These are phyloP conservation scores for Porites divaricata DNA, from an alignment of 92 coral and sea anemone genomes.

Conservation along the genomic window DNA sequence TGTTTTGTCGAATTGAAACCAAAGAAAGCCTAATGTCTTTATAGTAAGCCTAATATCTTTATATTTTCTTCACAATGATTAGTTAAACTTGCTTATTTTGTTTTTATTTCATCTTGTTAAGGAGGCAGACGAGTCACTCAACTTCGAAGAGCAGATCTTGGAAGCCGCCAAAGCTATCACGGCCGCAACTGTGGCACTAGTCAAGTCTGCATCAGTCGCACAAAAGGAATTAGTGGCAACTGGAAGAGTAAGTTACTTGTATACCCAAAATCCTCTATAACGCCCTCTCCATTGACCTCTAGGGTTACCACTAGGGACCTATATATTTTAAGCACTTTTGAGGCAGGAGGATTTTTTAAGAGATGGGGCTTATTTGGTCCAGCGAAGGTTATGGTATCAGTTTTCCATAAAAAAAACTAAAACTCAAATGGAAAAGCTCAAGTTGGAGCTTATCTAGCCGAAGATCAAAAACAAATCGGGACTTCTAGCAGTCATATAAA, in stretches of 20 bases:
- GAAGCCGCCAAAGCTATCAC: conserved; percentile 99
- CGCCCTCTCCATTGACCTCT: not conserved
- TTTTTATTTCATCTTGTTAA: conserved; percentile 4
- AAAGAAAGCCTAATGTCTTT: no score
- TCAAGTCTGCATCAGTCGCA: conserved; percentile 96
- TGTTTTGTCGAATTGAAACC: no score
- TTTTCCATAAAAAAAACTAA: no score
- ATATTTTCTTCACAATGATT: not conserved
- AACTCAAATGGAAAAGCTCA: no score
- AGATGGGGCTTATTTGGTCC: no score
- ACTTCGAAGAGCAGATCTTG: conserved; percentile 94
- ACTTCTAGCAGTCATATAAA: no score
- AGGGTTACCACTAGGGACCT: no score
- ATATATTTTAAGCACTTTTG: no score
- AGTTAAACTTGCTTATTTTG: not conserved
- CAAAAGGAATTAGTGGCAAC: conserved; percentile 93
- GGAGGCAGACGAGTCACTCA: conserved; percentile 87
- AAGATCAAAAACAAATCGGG: no score
- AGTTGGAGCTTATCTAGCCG: no score
- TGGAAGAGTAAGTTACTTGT: conserved; percentile 75
- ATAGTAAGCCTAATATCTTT: not conserved
- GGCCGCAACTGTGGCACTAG: conserved; percentile 96
- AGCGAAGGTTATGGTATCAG: no score
- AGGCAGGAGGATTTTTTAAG: no score
- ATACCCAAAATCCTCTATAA: not conserved